Evolutionary conservation across 2,113 vertebrate species (phyloP), one percentile per base, ranked within the genome.

Genomic region (Aspidoscelis tigris): DNA sequence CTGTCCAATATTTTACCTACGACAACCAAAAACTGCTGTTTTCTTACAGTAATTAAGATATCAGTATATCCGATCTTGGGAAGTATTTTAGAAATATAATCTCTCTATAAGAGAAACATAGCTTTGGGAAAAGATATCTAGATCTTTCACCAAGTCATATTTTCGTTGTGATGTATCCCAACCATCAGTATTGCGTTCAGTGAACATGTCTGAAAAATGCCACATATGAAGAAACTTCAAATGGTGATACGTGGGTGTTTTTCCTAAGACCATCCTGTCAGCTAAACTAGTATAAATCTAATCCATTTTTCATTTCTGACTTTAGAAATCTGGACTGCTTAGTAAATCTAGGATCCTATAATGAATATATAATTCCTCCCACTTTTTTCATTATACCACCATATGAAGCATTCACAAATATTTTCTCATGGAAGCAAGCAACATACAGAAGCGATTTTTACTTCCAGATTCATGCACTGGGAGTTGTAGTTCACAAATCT

Each of bases 371-470:
- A 12, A 61, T 50, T 50, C 47, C 47, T 9, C 47, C 3, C 55
- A 16, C 12, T 14, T 43, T 33, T 11, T 50, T 24, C 72, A 84
- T 72, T 72, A 44, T 61, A 16, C 24, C 50, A 61, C 53, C 24
- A 47, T 72, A 71, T 61, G 39, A 71, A 84, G 76, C 18, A 84
- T 74, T 74, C 18, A 22, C 58, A 73, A 85, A 80, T 24, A 43
- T 43, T 80, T 53, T n/a, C 43, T n/a, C 11, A 41, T 73, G 41
- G 73, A 77, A 58, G 47, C 44, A 83, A 33, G 22, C 12, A 18
- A 41, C 50, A 8, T 22, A 65, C 16, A 43, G 68, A 64, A 44
- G 6, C 64, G 6, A 26, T 21, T 39, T 11, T 68, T 24, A 20
- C 12, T 41, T 80, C 70, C n/a, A 41, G 22, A 2, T 21, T 65